Evolutionary conservation across 2,888 invertebrate genomes (phyloP).

Genomic region (Hanleya hanleyi): DNA sequence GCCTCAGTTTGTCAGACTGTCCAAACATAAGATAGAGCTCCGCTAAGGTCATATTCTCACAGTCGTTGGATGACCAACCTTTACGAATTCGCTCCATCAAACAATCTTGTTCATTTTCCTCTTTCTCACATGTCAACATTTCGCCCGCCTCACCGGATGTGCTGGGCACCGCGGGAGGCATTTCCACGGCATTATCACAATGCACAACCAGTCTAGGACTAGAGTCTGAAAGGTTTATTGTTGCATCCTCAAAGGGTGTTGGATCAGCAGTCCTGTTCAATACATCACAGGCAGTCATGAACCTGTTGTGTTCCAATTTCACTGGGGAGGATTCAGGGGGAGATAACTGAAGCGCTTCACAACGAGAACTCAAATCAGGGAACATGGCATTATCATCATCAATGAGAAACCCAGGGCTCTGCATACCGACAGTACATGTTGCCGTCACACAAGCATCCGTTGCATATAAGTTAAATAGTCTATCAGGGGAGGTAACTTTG

Average conservation of each 20-base stretch:
- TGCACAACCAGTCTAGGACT: background rate
- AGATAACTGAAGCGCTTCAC: background rate
- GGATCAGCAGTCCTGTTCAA: background rate
- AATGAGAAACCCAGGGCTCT: constrained; percentile 14
- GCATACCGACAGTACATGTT: too few species aligned
- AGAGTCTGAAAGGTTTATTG: too few species aligned
- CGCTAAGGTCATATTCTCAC: constrained; percentile 88
- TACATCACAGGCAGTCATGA: too few species aligned
- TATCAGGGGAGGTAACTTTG: constrained; percentile 4
- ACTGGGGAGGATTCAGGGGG: too few species aligned
- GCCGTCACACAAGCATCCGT: too few species aligned
- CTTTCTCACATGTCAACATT: constrained; percentile 5
- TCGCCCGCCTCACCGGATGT: background rate
- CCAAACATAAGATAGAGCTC: constrained; percentile 88
- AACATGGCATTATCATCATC: constrained; percentile 66
- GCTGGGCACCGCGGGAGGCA: background rate
- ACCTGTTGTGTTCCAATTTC: too few species aligned
- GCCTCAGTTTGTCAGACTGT: constrained; percentile 68
- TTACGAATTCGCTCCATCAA: constrained; percentile 50
- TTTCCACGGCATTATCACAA: background rate
- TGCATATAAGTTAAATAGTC: too few species aligned
- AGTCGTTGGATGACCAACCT: constrained; percentile 87
- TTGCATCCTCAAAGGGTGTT: background rate
- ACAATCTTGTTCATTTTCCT: constrained; percentile 21
- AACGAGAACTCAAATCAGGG: constrained; percentile 45